Evolutionary conservation across 2,888 invertebrate genomes (phyloP).

Genomic region (Stegana nigrithorax): DNA sequence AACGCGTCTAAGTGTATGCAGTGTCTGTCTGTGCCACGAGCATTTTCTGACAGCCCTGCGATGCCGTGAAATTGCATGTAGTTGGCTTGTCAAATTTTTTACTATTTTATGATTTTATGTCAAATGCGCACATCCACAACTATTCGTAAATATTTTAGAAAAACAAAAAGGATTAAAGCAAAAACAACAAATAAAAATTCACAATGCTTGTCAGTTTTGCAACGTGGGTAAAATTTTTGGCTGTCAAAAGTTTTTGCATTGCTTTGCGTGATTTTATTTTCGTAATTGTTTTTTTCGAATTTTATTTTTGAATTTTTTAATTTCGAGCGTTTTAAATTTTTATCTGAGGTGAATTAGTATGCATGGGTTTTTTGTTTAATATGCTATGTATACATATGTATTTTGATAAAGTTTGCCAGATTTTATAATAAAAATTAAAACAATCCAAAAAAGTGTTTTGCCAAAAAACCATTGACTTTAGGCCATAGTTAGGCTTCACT

Average conservation of each 20-base stretch:
- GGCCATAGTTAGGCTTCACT: too few relatives aligned
- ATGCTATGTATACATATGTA: too few relatives aligned
- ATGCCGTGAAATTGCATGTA: conserved; percentile 9
- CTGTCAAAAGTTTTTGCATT: neutral
- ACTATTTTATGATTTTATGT: neutral
- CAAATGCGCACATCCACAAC: neutral
- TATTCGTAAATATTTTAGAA: too few relatives aligned
- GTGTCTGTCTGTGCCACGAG: neutral
- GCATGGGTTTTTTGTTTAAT: too few relatives aligned
- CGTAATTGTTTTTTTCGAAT: neutral
- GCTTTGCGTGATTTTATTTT: neutral
- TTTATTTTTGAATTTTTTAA: neutral
- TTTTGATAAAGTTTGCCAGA: too few relatives aligned
- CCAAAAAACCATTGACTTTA: too few relatives aligned
- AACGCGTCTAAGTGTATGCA: conserved; percentile 1
- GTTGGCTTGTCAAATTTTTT: conserved; percentile 6
- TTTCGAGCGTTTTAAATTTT: too few relatives aligned
- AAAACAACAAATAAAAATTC: neutral
- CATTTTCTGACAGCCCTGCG: conserved; percentile 3
- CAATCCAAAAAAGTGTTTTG: too few relatives aligned
- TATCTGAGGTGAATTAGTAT: too few relatives aligned
- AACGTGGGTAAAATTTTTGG: neutral
- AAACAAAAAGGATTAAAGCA: too few relatives aligned
- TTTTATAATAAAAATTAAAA: too few relatives aligned
- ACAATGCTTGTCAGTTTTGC: neutral